Percentiles rank a stretch among this genome's conserved stretches.
Conservation (phyloP, 2,888 invertebrate species). For the Cryptosula pallasiana region DNA sequence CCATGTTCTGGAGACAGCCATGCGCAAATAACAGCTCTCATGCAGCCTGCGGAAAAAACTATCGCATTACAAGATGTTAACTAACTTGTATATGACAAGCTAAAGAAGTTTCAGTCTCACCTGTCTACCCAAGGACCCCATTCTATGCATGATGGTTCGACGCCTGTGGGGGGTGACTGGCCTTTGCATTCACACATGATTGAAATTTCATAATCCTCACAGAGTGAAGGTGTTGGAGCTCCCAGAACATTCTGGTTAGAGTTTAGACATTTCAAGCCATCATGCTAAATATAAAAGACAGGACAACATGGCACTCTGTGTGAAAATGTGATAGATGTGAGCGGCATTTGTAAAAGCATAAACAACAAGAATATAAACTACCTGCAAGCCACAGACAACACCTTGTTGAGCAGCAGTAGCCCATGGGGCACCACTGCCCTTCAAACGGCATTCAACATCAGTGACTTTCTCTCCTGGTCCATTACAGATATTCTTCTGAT, state of each 20-base stretch:
- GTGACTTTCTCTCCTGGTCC: conserved; percentile 1
- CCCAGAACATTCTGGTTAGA: neutral
- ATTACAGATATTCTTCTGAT: neutral
- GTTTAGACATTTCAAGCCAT: neutral
- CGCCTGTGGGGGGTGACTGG: neutral
- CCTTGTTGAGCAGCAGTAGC: neutral
- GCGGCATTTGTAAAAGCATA: too few relatives aligned
- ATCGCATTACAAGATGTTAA: too few relatives aligned
- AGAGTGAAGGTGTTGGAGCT: neutral
- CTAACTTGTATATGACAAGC: too few relatives aligned
- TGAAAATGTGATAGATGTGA: too few relatives aligned
- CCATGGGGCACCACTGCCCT: neutral
- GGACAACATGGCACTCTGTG: too few relatives aligned
- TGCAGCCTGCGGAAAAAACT: too few relatives aligned
- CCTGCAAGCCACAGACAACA: conserved; percentile 11
- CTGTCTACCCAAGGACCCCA: conserved; percentile 44
- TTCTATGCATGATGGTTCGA: conserved; percentile 33
- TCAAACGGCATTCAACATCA: conserved; percentile 12
- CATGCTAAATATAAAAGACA: neutral
- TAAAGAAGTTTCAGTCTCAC: too few relatives aligned
- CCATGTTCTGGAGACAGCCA: too few relatives aligned
- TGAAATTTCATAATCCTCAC: conserved; percentile 21
- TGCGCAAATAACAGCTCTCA: too few relatives aligned
- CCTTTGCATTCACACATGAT: neutral
- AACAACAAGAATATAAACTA: too few relatives aligned